phyloP scores from a whole-genome alignment of 2,888 invertebrate species.

The Epinotia ramella region DNA sequence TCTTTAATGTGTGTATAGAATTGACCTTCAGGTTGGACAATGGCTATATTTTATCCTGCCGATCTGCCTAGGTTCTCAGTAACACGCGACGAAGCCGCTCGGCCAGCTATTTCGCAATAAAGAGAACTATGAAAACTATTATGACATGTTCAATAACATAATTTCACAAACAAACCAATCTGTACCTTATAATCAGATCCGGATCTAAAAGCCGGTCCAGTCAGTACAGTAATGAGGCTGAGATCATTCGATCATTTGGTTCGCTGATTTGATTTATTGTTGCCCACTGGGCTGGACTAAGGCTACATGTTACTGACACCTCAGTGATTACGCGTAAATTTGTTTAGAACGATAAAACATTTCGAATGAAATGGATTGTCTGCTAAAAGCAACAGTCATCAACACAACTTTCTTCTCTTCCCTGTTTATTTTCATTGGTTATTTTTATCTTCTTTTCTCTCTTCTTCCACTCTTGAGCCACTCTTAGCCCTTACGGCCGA shows the following conservation, averaged over 20 bases:
- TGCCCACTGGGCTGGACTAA: slow-evolving; percentile 34
- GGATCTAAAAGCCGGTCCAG: slow-evolving; percentile 31
- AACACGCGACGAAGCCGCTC: no score
- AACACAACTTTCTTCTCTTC: not conserved
- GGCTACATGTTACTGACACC: slow-evolving; percentile 29
- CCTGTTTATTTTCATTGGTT: not conserved
- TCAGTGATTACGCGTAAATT: slow-evolving; percentile 16
- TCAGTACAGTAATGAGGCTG: slow-evolving; percentile 32
- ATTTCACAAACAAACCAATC: not conserved
- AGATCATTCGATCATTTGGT: slow-evolving; percentile 40
- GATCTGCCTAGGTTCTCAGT: no score
- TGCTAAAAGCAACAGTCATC: not conserved
- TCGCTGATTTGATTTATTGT: slow-evolving; percentile 38
- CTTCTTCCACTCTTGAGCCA: not conserved
- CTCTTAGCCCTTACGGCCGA: no score
- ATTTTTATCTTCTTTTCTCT: not conserved
- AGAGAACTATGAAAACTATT: not conserved
- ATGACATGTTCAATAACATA: not conserved
- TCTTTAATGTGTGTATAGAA: no score
- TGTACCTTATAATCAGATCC: slow-evolving; percentile 10
- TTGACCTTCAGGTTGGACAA: no score
- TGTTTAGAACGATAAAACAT: not conserved
- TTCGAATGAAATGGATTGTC: not conserved
- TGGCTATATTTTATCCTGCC: no score
- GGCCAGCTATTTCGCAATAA: not conserved